Evolutionary conservation across 2,888 invertebrate genomes (phyloP).

Genomic region (Aethes cnicana): DNA sequence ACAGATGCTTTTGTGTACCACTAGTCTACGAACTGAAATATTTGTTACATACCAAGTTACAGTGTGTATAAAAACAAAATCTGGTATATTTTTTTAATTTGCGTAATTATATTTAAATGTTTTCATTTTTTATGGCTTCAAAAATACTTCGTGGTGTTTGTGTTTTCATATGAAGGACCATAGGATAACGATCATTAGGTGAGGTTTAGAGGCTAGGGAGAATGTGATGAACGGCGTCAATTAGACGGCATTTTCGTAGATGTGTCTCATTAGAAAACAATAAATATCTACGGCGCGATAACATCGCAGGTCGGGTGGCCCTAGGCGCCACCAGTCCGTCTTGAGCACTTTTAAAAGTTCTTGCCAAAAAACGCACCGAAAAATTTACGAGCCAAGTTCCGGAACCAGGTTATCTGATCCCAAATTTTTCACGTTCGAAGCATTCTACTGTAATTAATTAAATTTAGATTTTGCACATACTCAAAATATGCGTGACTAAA

Average conservation of each 20-base stretch:
- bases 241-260: slow-evolving; percentile 19
- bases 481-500: too few species aligned
- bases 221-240: slow-evolving; percentile 15
- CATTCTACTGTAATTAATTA: slow-evolving; percentile 7
- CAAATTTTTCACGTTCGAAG: slow-evolving; percentile 5
- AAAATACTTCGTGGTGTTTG: too few species aligned
- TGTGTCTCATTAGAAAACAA: slow-evolving; percentile 29
- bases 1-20: too few species aligned
- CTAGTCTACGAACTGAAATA: too few species aligned
- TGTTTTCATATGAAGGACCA: too few species aligned
- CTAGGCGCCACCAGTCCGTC: slow-evolving; percentile 13
- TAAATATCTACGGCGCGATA: slow-evolving; percentile 24
- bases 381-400: slow-evolving; percentile 27
- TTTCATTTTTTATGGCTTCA: too few species aligned
- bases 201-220: background rate
- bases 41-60: too few species aligned
- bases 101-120: too few species aligned
- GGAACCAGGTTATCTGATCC: slow-evolving; percentile 20
- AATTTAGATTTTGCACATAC: too few species aligned
- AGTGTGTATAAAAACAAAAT: too few species aligned
- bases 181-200: too few species aligned
- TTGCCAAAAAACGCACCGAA: slow-evolving; percentile 25
- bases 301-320: slow-evolving; percentile 12
- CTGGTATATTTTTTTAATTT: too few species aligned
- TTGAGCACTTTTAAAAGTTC: slow-evolving; percentile 14